These are phyloP conservation scores for Nettapus auritus DNA, from an alignment of 2,113 vertebrate genomes.

Conservation along the genomic window DNA sequence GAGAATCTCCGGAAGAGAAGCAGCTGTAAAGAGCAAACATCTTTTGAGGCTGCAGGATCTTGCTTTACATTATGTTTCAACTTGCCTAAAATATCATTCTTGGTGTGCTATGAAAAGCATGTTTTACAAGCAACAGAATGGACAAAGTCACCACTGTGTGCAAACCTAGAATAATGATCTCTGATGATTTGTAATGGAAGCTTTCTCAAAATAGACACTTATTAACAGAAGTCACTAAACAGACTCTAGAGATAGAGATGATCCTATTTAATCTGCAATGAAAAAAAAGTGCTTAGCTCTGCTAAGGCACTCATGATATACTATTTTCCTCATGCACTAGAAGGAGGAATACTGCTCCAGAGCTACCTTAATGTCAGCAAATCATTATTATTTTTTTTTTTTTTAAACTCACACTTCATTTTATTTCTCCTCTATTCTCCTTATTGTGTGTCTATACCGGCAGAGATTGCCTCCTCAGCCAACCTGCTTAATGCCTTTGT, in stretches of 20 bases:
- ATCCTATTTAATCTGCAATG: neutral
- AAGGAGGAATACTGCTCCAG: neutral
- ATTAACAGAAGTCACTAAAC: neutral
- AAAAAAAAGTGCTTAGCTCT: neutral
- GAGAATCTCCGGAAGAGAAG: neutral
- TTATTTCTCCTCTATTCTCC: neutral
- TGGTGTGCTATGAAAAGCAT: neutral
- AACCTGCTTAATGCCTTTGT: neutral
- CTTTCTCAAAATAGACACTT: neutral
- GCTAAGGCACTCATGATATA: neutral
- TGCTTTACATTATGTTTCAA: neutral
- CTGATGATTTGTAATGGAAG: neutral
- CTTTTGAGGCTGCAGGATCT: neutral
- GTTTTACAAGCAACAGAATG: neutral
- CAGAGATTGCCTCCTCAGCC: neutral
- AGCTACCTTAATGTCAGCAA: neutral
- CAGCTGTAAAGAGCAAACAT: fast-evolving
- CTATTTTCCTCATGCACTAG: neutral
- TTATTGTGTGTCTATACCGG: neutral
- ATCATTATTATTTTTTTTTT: neutral
- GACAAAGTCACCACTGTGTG: neutral
- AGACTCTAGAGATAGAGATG: neutral
- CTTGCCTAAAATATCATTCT: neutral
- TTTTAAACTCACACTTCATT: neutral
- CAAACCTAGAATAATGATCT: neutral